Base-by-base conservation (phyloP, 23 tunicate species). In the Clavelina lepadiformis region DNA sequence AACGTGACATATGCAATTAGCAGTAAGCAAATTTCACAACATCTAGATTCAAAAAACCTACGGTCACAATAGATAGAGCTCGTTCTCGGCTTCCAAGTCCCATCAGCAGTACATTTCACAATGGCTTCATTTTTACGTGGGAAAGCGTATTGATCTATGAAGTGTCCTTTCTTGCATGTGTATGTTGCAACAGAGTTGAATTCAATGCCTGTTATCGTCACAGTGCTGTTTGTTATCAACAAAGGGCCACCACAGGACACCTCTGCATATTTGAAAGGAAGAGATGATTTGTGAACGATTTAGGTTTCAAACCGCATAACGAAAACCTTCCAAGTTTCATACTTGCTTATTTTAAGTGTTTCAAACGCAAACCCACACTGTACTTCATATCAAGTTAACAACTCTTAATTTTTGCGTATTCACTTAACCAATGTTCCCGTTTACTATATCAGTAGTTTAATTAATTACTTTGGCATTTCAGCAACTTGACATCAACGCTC, bases 381-480 rank as follows among this genome's bases (percentile, higher is more conserved):
- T n/a, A n/a, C n/a, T n/a, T n/a, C n/a, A n/a, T n/a, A n/a, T n/a
- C n/a, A n/a, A n/a, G n/a, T n/a, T n/a, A n/a, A n/a, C n/a, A n/a
- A n/a, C n/a, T n/a, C n/a, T n/a, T n/a, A n/a, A n/a, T n/a, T n/a
- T n/a, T n/a, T n/a, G n/a, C n/a, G n/a, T n/a, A n/a, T n/a, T n/a
- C n/a, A n/a, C n/a, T n/a, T n/a, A n/a, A n/a, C n/a, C n/a, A n/a
- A n/a, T n/a, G n/a, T n/a, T n/a, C n/a, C n/a, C n/a, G n/a, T n/a
- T n/a, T n/a, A 15, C 41, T n/a, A 22, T 37, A 38, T 31, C 61
- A n/a, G n/a, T n/a, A n/a, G n/a, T n/a, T n/a, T n/a, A n/a, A n/a
- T n/a, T n/a, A 24, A 53, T 71, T 24, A 81, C 93, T 71, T 86
- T 58, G 30, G 50, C 95, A 86, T 3, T 13, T 21, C 1, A 86